Evolutionary conservation across 2,888 invertebrate genomes (phyloP).

Genomic region (Thymelicus lineola): DNA sequence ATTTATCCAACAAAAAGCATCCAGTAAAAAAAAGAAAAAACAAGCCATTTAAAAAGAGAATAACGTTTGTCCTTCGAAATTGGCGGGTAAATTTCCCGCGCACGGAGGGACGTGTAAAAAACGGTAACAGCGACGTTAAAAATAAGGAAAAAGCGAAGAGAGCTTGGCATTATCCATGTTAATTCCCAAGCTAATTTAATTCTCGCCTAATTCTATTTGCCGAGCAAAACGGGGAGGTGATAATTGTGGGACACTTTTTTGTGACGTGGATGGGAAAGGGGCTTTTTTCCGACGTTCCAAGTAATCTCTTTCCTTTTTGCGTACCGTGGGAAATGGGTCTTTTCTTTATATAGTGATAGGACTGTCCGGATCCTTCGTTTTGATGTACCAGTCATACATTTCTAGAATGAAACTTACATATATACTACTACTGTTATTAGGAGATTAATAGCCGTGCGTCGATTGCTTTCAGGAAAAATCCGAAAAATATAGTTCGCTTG

Average conservation of each 20-base stretch:
- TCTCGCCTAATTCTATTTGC: constrained; percentile 84
- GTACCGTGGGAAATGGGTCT: constrained; percentile 62
- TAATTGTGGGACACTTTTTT: constrained; percentile 80
- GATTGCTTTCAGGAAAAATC: no score
- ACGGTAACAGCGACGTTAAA: constrained; percentile 64
- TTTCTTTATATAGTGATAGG: constrained; percentile 37
- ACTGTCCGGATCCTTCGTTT: not conserved
- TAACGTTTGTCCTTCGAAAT: constrained; percentile 56
- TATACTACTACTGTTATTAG: no score
- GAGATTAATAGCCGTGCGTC: no score
- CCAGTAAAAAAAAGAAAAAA: constrained; percentile 46
- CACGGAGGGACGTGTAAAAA: constrained; percentile 61
- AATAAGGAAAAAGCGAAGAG: constrained; percentile 72
- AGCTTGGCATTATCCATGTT: constrained; percentile 82
- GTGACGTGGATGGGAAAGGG: constrained; percentile 56
- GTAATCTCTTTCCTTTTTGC: constrained; percentile 50
- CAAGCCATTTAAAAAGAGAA: constrained; percentile 46
- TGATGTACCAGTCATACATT: not conserved
- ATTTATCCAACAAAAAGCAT: constrained; percentile 11
- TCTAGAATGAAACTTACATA: no score
- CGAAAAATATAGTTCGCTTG: no score
- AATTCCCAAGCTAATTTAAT: constrained; percentile 83
- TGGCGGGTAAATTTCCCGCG: constrained; percentile 62
- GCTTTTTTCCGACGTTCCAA: constrained; percentile 57
- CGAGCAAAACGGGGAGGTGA: constrained; percentile 80